Evolutionary conservation across 2,888 invertebrate genomes (phyloP).

Genomic region (Spisula subtruncata): DNA sequence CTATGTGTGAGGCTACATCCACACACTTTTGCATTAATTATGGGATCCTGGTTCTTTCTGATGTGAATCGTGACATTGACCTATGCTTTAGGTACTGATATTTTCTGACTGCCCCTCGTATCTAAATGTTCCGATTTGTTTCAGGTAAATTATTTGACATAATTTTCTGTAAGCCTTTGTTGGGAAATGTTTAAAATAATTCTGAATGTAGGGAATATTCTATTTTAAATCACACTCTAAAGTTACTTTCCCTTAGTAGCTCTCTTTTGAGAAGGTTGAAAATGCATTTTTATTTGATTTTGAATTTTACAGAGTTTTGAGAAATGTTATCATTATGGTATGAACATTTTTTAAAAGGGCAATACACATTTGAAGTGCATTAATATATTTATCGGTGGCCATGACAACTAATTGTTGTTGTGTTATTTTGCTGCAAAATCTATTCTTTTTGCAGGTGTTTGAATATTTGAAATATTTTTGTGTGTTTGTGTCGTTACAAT

Average conservation of each 20-base stretch:
- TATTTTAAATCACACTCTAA: not conserved
- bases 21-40: not conserved
- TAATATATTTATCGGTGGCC: not conserved
- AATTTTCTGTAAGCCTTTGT: not conserved
- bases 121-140: not conserved
- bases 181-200: not conserved
- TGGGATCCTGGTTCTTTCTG: too few relatives aligned
- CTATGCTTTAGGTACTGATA: too few relatives aligned
- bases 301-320: not conserved
- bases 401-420: not conserved
- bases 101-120: too few relatives aligned
- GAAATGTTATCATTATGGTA: not conserved
- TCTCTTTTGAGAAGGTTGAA: not conserved
- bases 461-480: not conserved
- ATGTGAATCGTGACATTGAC: too few relatives aligned
- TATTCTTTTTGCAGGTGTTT: not conserved
- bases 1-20: too few relatives aligned
- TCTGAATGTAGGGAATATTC: too few relatives aligned
- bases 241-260: not conserved
- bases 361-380: constrained; percentile 1
- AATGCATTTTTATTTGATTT: not conserved
- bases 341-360: not conserved
- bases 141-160: not conserved
- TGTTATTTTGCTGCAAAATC: not conserved
- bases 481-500: not conserved